Percentiles rank a stretch among this genome's conserved stretches.
phyloP scores from a whole-genome alignment of 2,797 vertebrate species.

The Chloroceryle inda region DNA sequence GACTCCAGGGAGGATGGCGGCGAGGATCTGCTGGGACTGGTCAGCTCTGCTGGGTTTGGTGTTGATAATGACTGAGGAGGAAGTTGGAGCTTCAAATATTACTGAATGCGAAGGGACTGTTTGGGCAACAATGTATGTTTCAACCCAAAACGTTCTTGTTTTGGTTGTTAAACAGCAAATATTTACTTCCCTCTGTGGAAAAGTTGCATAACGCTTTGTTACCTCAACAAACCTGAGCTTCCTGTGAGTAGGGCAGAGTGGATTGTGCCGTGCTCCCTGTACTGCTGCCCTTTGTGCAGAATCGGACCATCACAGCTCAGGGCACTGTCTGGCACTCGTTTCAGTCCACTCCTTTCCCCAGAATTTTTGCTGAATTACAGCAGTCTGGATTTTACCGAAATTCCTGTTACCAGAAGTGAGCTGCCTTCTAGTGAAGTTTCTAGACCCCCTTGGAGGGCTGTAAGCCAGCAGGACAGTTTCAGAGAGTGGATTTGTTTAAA shows the following conservation, averaged over 20 bases:
- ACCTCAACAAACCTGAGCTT: not conserved
- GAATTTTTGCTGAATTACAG: not conserved
- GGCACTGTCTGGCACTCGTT: fast-evolving
- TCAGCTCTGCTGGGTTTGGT: not conserved
- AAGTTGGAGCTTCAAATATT: not conserved
- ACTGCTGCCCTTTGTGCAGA: not conserved
- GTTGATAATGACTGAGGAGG: not conserved
- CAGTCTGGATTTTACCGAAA: not conserved
- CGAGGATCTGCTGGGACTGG: not conserved
- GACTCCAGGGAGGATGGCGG: fast-evolving
- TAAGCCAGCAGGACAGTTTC: not conserved
- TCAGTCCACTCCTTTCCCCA: not conserved
- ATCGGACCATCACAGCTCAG: fast-evolving
- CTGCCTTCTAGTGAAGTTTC: not conserved
- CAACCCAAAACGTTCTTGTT: not conserved
- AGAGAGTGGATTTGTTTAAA: not conserved
- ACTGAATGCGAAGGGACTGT: not conserved
- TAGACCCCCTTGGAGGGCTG: not conserved
- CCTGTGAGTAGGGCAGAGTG: fast-evolving
- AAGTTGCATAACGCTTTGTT: not conserved
- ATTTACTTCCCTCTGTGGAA: not conserved
- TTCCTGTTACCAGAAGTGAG: not conserved
- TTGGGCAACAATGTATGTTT: not conserved
- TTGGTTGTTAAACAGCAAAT: not conserved
- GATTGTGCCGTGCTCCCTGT: not conserved